These are phyloP conservation scores for Eleutherodactylus coqui DNA, from an alignment of 2,797 vertebrate species.

Conservation along the genomic window DNA sequence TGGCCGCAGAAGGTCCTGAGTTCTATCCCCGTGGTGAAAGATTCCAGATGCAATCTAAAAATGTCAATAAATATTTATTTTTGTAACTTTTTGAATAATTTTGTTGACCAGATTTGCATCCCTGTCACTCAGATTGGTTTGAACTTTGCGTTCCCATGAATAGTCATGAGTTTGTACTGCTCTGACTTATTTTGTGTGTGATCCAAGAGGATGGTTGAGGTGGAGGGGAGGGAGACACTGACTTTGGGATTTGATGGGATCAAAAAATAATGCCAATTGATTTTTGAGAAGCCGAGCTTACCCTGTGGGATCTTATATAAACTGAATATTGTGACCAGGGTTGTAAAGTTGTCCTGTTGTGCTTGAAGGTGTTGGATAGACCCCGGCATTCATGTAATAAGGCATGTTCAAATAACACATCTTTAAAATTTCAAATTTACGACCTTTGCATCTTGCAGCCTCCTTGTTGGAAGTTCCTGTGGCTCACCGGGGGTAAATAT, in stretches of 20 bases:
- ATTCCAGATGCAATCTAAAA: neutral
- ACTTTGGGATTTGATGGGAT: neutral
- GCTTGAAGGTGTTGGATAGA: neutral
- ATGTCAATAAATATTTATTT: neutral
- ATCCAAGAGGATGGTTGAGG: neutral
- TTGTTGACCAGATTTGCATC: neutral
- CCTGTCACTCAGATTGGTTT: neutral
- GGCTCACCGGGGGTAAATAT: slow-evolving; percentile 22
- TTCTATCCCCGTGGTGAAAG: neutral
- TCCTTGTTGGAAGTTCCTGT: slow-evolving; percentile 16
- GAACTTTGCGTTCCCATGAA: neutral
- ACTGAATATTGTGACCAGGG: neutral
- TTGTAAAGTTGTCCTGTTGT: slow-evolving; percentile 7
- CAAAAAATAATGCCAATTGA: neutral
- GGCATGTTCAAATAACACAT: slow-evolving; percentile 27
- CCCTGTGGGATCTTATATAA: slow-evolving; percentile 14
- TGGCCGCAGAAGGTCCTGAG: neutral
- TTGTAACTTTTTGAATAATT: slow-evolving; percentile 3
- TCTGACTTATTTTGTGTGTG: neutral
- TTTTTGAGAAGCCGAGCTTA: neutral
- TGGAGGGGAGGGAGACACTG: neutral
- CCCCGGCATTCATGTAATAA: slow-evolving; percentile 1
- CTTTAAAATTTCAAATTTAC: slow-evolving; percentile 25
- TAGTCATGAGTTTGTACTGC: slow-evolving; percentile 5
- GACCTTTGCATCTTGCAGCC: neutral